These are phyloP conservation scores for Capricornis sumatraensis DNA, from an alignment of 2,113 vertebrate species.

Conservation along the genomic window DNA sequence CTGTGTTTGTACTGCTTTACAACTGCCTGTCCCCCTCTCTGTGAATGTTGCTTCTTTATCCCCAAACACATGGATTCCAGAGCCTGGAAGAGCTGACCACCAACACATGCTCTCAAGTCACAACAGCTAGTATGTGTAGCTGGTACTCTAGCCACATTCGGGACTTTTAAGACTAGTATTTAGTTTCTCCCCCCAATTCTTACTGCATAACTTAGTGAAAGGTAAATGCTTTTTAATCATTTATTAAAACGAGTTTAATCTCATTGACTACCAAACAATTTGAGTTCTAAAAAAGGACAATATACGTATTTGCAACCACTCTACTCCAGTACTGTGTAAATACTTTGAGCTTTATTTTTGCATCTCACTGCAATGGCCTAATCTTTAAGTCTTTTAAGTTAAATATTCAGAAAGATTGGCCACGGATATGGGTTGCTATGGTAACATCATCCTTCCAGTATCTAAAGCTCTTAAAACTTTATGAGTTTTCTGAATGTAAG, in stretches of 20 bases:
- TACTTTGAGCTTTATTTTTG: not conserved
- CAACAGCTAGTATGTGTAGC: fast-evolving
- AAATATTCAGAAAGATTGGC: constrained; percentile 17
- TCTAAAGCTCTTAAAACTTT: not conserved
- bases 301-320: not conserved
- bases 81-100: no score
- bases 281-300: not conserved
- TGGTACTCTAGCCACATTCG: not conserved
- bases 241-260: not conserved
- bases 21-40: no score
- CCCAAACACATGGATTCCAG: not conserved
- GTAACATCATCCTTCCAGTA: not conserved
- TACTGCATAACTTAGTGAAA: not conserved
- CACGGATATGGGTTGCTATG: constrained; percentile 2
- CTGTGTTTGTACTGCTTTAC: not conserved
- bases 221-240: not conserved
- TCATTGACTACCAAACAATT: not conserved
- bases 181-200: not conserved
- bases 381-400: constrained; percentile 14
- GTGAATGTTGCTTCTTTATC: not conserved
- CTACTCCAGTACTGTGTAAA: not conserved
- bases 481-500: not conserved
- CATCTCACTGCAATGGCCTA: not conserved
- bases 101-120: not conserved
- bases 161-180: not conserved